Evolutionary conservation across 2,113 vertebrate genomes (phyloP), one percentile per base, ranked within the genome.

Genomic region (Phrynocephalus versicolor): DNA sequence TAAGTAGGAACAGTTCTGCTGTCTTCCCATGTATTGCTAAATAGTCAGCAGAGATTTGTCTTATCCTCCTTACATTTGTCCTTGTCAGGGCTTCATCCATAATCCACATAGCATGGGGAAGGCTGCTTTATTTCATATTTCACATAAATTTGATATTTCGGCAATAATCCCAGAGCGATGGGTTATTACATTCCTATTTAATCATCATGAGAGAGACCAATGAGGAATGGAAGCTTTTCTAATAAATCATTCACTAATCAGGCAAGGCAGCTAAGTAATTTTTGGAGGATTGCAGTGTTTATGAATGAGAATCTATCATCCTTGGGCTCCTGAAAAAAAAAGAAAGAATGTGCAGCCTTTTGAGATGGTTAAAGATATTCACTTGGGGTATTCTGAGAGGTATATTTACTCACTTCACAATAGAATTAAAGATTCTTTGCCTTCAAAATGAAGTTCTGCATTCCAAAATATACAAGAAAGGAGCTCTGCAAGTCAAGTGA

Each of bases 181-280:
- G 79, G 81, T 85, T 76, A 84, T 93, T 88, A 91, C 72, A 88
- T 88, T 21, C 74, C 79, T 77, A 83, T 89, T 91, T 92, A 93
- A 91, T 93, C 90, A 91, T 78, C 77, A 80, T 64, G 62, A 90
- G 58, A 85, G 41, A 83, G 58, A 91, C 81, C 82, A 92, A 57
- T 81, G 80, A 90, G 19, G n/a, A 88, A 23, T 8, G 39, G 71
- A 79, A 87, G 91, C 83, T 69, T 72, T 35, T 79, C 79, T 62
- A n/a, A 88, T 87, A 90, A 93, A 94, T 91, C 79, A 84, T 39
- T 3, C 27, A 57, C 51, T 84, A 87, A 90, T 78, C 86, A 65
- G 35, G 65, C 78, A 86, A 81, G 89, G 27, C 73, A 85, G 67
- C 73, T 85, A 83, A 81, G 65, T 69, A 23, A 85, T 85, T 78